Percentiles rank a stretch among this genome's conserved stretches.
These are phyloP conservation scores for Glaucomys volans DNA, from an alignment of 2,113 vertebrate species.

Conservation along the genomic window DNA sequence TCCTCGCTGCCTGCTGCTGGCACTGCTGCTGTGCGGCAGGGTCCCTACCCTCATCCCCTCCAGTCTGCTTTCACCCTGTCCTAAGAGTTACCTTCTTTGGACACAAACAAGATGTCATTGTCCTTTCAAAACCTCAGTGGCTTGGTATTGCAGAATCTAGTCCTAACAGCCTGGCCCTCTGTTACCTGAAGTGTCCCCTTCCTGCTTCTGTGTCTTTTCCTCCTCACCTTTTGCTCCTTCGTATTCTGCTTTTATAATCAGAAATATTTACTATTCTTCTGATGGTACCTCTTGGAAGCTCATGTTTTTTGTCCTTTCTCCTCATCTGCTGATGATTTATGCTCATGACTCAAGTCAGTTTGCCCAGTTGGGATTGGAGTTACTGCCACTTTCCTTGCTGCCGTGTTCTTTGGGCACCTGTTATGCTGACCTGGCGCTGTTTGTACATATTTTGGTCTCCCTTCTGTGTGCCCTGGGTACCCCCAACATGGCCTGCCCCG, in stretches of 20 bases:
- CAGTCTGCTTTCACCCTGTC: not conserved
- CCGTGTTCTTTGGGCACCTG: not conserved
- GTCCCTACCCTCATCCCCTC: not conserved
- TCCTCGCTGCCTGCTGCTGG: not conserved
- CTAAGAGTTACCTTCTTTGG: not conserved
- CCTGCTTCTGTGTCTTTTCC: not conserved
- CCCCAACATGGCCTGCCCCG: accelerated
- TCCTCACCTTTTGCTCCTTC: not conserved
- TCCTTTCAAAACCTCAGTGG: not conserved
- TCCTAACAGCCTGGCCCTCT: not conserved
- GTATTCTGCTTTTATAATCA: not conserved
- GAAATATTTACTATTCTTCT: not conserved
- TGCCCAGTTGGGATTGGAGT: not conserved
- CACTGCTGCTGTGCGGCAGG: not conserved
- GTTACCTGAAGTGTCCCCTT: not conserved
- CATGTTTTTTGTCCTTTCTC: not conserved
- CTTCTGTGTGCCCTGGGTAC: not conserved
- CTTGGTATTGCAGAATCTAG: not conserved
- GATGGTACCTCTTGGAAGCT: not conserved
- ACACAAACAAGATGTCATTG: not conserved
- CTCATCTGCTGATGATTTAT: not conserved
- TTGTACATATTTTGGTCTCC: not conserved
- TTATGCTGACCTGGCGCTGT: not conserved
- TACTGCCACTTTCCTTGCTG: not conserved
- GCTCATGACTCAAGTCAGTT: not conserved